A percentile compares a stretch with the other conserved stretches of the same genome.
Evolutionary conservation across 1,140 invertebrate species (phyloP).

Genomic region (Danaus melanippus): DNA sequence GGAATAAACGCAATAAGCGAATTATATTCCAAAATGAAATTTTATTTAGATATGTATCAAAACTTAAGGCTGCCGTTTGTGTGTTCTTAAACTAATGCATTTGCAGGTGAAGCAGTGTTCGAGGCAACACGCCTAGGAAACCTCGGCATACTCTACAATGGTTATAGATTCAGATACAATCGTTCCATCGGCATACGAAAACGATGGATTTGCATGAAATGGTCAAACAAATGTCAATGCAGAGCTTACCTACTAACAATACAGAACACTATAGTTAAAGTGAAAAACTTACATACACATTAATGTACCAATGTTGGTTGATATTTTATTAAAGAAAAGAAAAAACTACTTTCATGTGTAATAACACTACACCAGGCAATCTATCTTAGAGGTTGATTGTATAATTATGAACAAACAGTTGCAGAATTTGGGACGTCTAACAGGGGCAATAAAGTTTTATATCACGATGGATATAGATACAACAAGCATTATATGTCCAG

Average conservation of each 20-base stretch:
- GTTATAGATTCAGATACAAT: slow-evolving; percentile 18
- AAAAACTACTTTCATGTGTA: too few relatives aligned
- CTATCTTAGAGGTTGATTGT: too few relatives aligned
- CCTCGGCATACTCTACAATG: slow-evolving; percentile 14
- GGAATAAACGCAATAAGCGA: neutral
- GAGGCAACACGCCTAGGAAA: slow-evolving; percentile 19
- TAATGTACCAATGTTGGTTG: slow-evolving; percentile 6
- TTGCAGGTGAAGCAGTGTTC: slow-evolving; percentile 12
- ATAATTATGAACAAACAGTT: slow-evolving; percentile 1
- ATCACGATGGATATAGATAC: slow-evolving; percentile 14
- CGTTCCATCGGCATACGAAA: slow-evolving; percentile 7
- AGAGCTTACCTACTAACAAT: slow-evolving; percentile 20
- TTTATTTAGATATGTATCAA: too few relatives aligned
- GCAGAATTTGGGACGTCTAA: slow-evolving; percentile 12
- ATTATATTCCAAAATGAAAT: too few relatives aligned
- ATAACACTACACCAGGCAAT: too few relatives aligned
- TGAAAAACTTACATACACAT: slow-evolving; percentile 20
- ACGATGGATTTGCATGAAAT: slow-evolving; percentile 31
- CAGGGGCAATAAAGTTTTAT: slow-evolving; percentile 10
- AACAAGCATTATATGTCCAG: slow-evolving; percentile 17
- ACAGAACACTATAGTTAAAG: slow-evolving; percentile 19
- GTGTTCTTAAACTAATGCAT: neutral
- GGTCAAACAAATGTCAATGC: slow-evolving; percentile 17
- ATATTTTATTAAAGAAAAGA: neutral
- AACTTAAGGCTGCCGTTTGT: neutral